These are phyloP conservation scores for Mesodorylaimus sp. DNA, from an alignment of 2,888 invertebrate genomes.

Conservation along the genomic window DNA sequence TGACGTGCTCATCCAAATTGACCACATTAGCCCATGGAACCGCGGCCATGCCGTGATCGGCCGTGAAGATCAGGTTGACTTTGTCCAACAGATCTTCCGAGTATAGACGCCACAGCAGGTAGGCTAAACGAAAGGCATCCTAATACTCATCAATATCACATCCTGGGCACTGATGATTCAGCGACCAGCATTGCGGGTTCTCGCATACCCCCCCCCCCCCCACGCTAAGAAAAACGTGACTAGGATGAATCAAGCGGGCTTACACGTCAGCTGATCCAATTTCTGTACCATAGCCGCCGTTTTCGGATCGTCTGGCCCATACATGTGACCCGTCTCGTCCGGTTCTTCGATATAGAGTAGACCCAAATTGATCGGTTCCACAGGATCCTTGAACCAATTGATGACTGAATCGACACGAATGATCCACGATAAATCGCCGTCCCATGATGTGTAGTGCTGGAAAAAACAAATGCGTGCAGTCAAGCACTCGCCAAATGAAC, in stretches of 20 bases:
- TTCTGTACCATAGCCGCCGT: conserved; percentile 18
- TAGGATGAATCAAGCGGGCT: conserved; percentile 19
- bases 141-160: too few species aligned
- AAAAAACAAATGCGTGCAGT: conserved; percentile 37
- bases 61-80: conserved; percentile 48
- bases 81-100: conserved; percentile 37
- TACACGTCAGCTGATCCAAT: conserved; percentile 39
- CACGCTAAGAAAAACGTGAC: too few species aligned
- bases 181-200: too few species aligned
- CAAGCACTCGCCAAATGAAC: conserved; percentile 45
- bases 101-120: conserved; percentile 40
- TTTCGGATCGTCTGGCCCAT: conserved; percentile 39
- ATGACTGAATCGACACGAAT: conserved; percentile 43
- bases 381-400: conserved; percentile 42
- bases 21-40: conserved; percentile 29
- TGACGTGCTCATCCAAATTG: conserved; percentile 23
- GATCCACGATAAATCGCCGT: conserved; percentile 36
- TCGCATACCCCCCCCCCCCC: too few species aligned
- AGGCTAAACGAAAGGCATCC: conserved; percentile 25
- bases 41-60: conserved; percentile 52
- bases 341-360: conserved; percentile 52
- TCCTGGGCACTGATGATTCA: too few species aligned
- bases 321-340: conserved; percentile 44
- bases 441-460: conserved; percentile 28
- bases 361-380: conserved; percentile 47